phyloP scores from a whole-genome alignment of 2,113 vertebrate genomes.

The Echinops telfairi region DNA sequence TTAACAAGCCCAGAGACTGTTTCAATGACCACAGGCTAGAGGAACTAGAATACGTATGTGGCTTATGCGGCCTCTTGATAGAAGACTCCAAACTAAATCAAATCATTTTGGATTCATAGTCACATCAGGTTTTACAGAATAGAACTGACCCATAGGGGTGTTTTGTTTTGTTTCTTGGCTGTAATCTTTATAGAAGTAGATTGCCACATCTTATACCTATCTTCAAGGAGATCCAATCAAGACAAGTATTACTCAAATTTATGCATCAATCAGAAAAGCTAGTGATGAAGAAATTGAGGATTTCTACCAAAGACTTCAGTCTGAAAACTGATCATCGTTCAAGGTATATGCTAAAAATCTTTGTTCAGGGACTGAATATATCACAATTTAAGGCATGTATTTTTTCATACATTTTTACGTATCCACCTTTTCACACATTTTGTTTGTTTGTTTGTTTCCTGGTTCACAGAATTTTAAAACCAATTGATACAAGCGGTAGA shows the following conservation, averaged over 20 bases:
- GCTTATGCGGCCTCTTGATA: background rate
- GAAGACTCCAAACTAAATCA: background rate
- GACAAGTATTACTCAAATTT: no score
- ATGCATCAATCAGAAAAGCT: no score
- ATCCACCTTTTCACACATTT: background rate
- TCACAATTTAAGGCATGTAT: background rate
- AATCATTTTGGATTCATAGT: background rate
- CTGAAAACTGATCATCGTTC: no score
- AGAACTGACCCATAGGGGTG: background rate
- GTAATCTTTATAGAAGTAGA: background rate
- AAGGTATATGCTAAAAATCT: background rate
- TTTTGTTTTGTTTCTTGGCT: background rate
- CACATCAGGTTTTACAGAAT: background rate
- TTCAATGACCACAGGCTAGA: background rate
- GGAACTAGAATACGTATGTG: background rate
- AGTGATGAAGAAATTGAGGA: no score
- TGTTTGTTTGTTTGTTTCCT: background rate
- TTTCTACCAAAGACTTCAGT: no score
- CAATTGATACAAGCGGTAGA: background rate
- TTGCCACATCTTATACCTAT: background rate
- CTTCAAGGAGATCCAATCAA: no score
- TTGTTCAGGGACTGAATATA: background rate
- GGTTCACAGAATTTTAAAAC: constrained; percentile 34
- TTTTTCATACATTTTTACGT: background rate
- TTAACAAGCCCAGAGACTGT: background rate